Evolutionary conservation across 1,140 invertebrate genomes (phyloP).

Genomic region (Lepidurus couesii): DNA sequence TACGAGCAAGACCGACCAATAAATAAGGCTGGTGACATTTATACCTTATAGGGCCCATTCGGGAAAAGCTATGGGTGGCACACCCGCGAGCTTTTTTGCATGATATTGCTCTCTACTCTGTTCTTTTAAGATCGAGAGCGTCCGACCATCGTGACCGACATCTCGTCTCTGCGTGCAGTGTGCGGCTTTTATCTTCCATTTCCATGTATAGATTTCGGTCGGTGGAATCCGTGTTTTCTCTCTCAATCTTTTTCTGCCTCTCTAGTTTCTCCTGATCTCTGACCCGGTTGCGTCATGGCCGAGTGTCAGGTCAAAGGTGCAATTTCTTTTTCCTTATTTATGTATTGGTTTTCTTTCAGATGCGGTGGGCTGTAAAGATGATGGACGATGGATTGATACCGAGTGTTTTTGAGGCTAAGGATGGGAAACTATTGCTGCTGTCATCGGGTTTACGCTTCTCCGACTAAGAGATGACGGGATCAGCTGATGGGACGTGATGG

Average conservation of each 20-base stretch:
- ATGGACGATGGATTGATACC: background rate
- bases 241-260: too few relatives aligned
- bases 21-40: background rate
- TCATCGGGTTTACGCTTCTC: background rate
- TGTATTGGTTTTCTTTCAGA: background rate
- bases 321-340: background rate
- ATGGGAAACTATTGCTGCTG: constrained; percentile 1
- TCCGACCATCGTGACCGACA: too few relatives aligned
- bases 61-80: background rate
- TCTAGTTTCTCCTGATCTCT: too few relatives aligned
- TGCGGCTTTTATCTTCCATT: background rate
- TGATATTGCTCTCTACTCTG: background rate
- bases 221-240: too few relatives aligned
- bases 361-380: background rate
- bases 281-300: background rate
- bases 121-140: background rate
- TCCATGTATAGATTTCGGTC: background rate
- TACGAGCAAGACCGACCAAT: background rate
- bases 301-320: background rate
- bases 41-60: background rate
- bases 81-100: constrained; percentile 5
- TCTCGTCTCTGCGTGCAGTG: background rate
- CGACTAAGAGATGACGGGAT: background rate
- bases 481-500: constrained; percentile 6
- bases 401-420: background rate